phyloP scores from a whole-genome alignment of 2,888 invertebrate genomes.

The Cephus pygmeus region DNA sequence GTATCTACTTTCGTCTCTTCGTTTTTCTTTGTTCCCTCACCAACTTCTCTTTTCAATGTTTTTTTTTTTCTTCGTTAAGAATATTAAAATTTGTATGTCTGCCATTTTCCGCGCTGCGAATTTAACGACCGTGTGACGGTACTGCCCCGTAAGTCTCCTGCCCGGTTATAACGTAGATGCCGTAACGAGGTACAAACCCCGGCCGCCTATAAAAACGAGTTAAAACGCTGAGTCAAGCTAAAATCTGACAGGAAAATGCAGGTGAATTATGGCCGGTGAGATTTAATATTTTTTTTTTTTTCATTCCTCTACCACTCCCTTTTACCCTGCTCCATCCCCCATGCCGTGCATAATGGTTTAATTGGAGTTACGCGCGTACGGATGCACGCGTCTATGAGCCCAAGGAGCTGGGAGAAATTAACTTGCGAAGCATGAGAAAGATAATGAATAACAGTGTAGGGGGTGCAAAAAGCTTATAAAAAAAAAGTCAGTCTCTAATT shows the following conservation, averaged over 20 bases:
- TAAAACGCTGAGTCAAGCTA: constrained; percentile 38
- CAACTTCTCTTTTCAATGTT: too few species aligned
- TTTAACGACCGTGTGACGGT: constrained; percentile 5
- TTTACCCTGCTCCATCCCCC: background rate
- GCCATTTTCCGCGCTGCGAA: constrained; percentile 1
- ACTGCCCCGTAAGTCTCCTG: constrained; percentile 28
- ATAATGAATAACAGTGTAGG: too few species aligned
- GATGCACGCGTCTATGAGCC: constrained; percentile 19
- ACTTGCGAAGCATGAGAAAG: constrained; percentile 23
- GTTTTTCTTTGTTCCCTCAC: too few species aligned
- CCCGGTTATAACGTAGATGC: background rate
- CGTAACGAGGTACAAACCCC: background rate
- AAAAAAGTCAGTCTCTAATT: too few species aligned
- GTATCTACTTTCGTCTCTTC: too few species aligned
- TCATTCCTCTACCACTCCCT: constrained; percentile 16
- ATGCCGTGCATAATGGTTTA: constrained; percentile 47
- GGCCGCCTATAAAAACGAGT: constrained; percentile 3
- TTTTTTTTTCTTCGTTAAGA: too few species aligned
- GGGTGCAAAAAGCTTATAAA: too few species aligned
- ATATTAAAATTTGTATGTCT: constrained; percentile 7
- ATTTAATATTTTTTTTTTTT: constrained; percentile 48
- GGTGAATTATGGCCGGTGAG: constrained; percentile 48
- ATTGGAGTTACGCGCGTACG: constrained; percentile 41
- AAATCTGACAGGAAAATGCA: constrained; percentile 42
- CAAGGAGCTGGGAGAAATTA: constrained; percentile 16